Conservation (phyloP, 1,140 invertebrate species). For the Frieseomelitta varia region DNA sequence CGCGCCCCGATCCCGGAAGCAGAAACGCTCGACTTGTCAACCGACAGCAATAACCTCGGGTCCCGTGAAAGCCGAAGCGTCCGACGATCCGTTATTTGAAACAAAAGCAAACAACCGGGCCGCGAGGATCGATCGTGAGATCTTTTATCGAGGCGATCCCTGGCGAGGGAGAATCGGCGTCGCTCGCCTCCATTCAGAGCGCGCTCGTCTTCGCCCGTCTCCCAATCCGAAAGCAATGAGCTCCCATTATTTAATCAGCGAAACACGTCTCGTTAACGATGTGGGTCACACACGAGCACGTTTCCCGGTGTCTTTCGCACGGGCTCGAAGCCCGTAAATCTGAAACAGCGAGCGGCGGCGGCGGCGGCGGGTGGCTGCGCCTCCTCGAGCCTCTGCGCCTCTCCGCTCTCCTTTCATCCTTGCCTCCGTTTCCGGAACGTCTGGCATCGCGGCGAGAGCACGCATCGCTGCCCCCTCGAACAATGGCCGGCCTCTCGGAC, state of each 20-base stretch:
- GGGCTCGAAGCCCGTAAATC: constrained; percentile 27
- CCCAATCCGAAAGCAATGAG: constrained; percentile 20
- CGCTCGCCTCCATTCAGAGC: constrained; percentile 9
- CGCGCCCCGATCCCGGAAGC: too few species aligned
- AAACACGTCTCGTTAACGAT: constrained; percentile 51
- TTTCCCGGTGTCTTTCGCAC: constrained; percentile 42
- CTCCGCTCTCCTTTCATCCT: constrained; percentile 40
- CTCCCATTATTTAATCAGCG: constrained; percentile 46
- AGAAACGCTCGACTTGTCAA: background rate
- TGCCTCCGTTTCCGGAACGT: constrained; percentile 47
- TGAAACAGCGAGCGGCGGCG: background rate
- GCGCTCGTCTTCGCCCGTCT: constrained; percentile 2
- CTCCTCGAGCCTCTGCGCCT: constrained; percentile 36
- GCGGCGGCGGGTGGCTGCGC: constrained; percentile 14
- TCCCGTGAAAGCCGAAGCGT: background rate
- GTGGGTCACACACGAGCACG: constrained; percentile 44
- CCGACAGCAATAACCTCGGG: background rate
- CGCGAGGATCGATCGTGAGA: background rate
- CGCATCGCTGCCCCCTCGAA: constrained; percentile 67
- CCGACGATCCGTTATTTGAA: constrained; percentile 10
- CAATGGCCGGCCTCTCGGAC: constrained; percentile 65
- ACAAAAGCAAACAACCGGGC: background rate
- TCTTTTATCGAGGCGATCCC: constrained; percentile 1
- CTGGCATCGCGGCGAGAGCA: constrained; percentile 53
- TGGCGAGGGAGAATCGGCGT: background rate